phyloP scores from a whole-genome alignment of 1,140 invertebrate species.

The Palaemon carinicauda region DNA sequence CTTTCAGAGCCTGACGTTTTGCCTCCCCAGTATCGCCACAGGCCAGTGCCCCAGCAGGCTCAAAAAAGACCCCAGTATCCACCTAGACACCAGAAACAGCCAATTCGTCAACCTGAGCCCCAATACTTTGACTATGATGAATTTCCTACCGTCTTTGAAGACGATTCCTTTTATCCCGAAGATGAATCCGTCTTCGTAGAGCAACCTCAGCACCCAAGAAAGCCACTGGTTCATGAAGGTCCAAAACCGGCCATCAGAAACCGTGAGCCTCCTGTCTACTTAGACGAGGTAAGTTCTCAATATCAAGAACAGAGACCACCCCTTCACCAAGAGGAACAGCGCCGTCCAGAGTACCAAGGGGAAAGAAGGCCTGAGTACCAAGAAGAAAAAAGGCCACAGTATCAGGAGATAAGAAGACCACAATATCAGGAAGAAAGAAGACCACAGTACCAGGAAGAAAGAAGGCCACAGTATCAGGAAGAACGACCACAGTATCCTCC shows the following conservation, averaged over 20 bases:
- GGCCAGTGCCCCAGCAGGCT: not conserved
- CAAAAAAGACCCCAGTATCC: not conserved
- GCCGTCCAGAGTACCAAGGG: not conserved
- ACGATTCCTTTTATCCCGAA: not conserved
- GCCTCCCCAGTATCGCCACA: not conserved
- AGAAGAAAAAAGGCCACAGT: not conserved
- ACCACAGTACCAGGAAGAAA: not conserved
- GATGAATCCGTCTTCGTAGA: not conserved
- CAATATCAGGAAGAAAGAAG: constrained; percentile 9
- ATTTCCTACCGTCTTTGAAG: too few relatives aligned
- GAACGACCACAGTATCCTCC: too few relatives aligned
- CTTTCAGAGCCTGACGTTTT: not conserved
- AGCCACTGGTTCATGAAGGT: not conserved
- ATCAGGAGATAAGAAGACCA: not conserved
- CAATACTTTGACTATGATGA: too few relatives aligned
- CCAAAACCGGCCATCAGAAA: not conserved
- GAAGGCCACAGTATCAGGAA: not conserved
- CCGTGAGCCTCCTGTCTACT: too few relatives aligned
- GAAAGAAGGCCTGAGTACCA: not conserved
- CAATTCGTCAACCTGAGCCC: too few relatives aligned
- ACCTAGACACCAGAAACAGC: not conserved
- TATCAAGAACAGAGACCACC: not conserved
- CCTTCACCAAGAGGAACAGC: not conserved
- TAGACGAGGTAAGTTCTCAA: too few relatives aligned
- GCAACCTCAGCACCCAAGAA: not conserved